Evolutionary conservation across 2,797 vertebrate genomes (phyloP).

Genomic region (Staurois parvus): DNA sequence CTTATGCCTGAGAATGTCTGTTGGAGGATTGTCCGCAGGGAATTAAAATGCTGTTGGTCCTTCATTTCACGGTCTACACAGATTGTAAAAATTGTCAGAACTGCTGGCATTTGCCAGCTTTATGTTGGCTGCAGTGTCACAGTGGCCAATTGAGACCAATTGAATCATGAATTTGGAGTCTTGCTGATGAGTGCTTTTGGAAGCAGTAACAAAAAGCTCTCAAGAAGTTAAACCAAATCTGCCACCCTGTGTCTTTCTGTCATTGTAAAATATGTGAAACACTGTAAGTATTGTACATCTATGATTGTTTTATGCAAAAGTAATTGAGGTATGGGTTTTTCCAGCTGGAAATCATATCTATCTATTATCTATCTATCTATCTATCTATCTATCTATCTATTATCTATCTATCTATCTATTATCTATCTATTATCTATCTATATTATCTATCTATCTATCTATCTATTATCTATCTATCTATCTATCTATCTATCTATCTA

Average conservation of each 20-base stretch:
- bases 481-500: too few species aligned
- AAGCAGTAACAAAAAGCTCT: neutral
- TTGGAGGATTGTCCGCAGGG: neutral
- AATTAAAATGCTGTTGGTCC: constrained; percentile 18
- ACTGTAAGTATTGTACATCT: neutral
- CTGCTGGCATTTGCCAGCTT: constrained; percentile 10
- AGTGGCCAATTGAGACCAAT: constrained; percentile 24
- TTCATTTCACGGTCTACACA: constrained; percentile 1
- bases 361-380: too few species aligned
- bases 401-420: too few species aligned
- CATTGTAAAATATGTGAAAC: neutral
- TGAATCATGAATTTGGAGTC: constrained; percentile 7
- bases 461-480: too few species aligned
- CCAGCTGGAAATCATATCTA: too few species aligned
- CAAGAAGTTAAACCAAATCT: constrained; percentile 13
- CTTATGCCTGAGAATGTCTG: neutral
- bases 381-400: too few species aligned
- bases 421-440: too few species aligned
- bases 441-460: too few species aligned
- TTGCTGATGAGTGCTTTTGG: neutral
- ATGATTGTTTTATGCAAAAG: neutral
- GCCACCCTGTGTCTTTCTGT: neutral
- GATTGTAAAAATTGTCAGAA: constrained; percentile 27
- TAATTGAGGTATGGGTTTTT: neutral
- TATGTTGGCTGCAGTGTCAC: neutral